Evolutionary conservation across 1,140 invertebrate species (phyloP).

Genomic region (Patella vulgata): DNA sequence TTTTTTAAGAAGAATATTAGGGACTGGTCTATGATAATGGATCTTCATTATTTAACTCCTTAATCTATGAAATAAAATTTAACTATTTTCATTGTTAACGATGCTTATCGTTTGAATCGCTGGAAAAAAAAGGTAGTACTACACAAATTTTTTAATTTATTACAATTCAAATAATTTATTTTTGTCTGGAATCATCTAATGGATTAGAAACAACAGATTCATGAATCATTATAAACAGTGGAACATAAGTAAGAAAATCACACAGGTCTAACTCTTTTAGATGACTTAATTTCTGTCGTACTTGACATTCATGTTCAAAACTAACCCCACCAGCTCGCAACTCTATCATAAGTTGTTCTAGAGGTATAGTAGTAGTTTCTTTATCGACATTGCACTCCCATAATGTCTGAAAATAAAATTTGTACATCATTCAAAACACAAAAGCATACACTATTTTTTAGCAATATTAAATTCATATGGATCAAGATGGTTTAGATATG

Average conservation of each 20-base stretch:
- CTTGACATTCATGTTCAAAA: slow-evolving; percentile 50
- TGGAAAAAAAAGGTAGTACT: too few relatives aligned
- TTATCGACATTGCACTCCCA: slow-evolving; percentile 64
- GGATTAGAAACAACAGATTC: slow-evolving; percentile 59
- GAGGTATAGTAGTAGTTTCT: slow-evolving; percentile 53
- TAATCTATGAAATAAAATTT: too few relatives aligned
- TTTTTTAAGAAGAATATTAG: too few relatives aligned
- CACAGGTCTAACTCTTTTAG: slow-evolving; percentile 56
- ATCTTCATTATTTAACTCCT: too few relatives aligned
- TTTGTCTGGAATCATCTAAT: slow-evolving; percentile 39
- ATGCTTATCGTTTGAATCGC: too few relatives aligned
- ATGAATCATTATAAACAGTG: slow-evolving; percentile 64
- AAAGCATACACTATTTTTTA: too few relatives aligned
- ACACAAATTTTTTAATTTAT: too few relatives aligned
- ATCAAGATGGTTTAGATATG: too few relatives aligned
- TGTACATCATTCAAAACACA: slow-evolving; percentile 5
- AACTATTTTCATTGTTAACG: too few relatives aligned
- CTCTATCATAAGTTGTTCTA: slow-evolving; percentile 59
- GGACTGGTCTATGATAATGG: too few relatives aligned
- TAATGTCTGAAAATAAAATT: slow-evolving; percentile 50
- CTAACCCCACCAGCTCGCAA: slow-evolving; percentile 61
- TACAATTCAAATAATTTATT: too few relatives aligned
- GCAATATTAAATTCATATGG: too few relatives aligned
- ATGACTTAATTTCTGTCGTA: slow-evolving; percentile 49
- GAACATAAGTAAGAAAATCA: slow-evolving; percentile 63